Evolutionary conservation across 2,113 vertebrate species (phyloP), one percentile per base, ranked within the genome.

Genomic region (Dolichallabes microphthalmus): DNA sequence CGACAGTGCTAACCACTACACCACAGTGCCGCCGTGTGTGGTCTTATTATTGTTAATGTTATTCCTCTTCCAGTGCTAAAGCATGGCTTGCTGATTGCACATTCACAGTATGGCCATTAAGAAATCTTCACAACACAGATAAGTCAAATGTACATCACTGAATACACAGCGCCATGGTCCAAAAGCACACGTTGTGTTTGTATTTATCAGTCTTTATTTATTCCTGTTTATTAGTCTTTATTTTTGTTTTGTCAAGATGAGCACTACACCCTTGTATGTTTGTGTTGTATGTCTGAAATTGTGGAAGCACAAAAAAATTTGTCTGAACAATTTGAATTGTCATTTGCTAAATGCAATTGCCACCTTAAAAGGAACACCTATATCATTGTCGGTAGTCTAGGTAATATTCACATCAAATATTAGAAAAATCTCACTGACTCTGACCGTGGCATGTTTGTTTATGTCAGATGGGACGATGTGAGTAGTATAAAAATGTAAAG

Each of bases 191-290:
- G 17, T 55, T 20, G 27, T 75, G 66, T 75, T 83, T 68, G 68
- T 81, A 27, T 63, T 82, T 58, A 57, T 50, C 53, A 1, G 20
- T 25, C 66, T 39, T 66, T 86, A 50, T 53, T 86, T 82, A 58
- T 81, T 83, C 57, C 76, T 50, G 64, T 82, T 88, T 88, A 86
- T 64, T 50, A 80, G 32, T 64, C 64, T 78, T 13, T 45, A 50
- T 19, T 60, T 85, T 58, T 2, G 3, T 32, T 58, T 61, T 2
- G 25, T 14, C 22, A 0, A 2, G 3, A 30, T 39, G 11, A 39
- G 15, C 57, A 60, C 53, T 61, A 75, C 20, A 50, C 53, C n/a
- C 25, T 50, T 69, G 27, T 69, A 30, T 17, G 9, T 60, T 19
- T 15, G 30, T 39, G 3, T 69, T 30, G 32, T 81, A 13, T 32